Base-by-base conservation (phyloP, 2,888 invertebrate species). In the Orchesella flavescens region DNA sequence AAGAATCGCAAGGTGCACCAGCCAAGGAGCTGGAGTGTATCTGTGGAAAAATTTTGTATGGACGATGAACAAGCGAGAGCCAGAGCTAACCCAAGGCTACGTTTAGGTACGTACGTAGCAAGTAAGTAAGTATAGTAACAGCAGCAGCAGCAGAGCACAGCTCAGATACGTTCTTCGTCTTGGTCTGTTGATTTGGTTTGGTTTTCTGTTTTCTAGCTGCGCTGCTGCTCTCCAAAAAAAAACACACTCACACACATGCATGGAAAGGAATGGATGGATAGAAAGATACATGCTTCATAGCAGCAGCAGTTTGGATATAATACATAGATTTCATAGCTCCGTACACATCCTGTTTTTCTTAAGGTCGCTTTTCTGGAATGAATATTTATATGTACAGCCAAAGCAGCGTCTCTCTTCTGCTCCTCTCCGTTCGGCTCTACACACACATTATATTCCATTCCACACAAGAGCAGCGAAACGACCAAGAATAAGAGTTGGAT, bases 331-430 rank as follows among this genome's bases (percentile, higher is more conserved):
- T 34, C 34, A 34, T 34, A 34, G 34, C 3, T 7, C 24, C 44
- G 17, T 61, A 44, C 61, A 73, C 46, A 73, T 59, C 73, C 44
- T 73, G 61, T 21, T 74, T 74, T 63, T 74, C 72, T 72, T 72
- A 57, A 59, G 59, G 72, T 72, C 59, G n/a, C 74, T 63, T 49
- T 13, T 23, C 74, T 74, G 74, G 74, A 74, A 74, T 63, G 63
- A 61, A 74, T 46, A 46, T 34, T 61, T 73, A 63, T 57, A 57
- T 44, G 44, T 34, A 71, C 34, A 34, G 21, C 2, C n/a, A 72
- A 43, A 72, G 34, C 34, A 7, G n/a, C n/a, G n/a, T n/a, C n/a
- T 34, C 34, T 34, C 21, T 21, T 3, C 21, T 21, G 15, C 44
- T 66, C 17, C 66, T 72, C n/a, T 17, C 55, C 55, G 9, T 21